Evolutionary conservation across 1,140 invertebrate genomes (phyloP), one percentile per base, ranked within the genome.

Genomic region (Medauroidea extradentata): DNA sequence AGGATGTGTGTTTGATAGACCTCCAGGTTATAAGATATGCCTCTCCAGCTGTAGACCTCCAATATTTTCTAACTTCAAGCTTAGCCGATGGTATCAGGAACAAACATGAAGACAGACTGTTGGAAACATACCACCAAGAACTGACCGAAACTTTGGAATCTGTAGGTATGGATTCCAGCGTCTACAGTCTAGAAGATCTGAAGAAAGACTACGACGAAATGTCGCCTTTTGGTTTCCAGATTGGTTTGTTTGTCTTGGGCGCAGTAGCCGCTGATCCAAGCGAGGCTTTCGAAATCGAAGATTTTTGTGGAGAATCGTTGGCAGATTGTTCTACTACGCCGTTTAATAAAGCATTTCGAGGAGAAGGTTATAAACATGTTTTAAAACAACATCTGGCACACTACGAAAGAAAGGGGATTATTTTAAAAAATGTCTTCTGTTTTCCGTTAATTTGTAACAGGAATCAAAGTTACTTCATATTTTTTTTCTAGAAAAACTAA

Each of bases 11-110:
- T 48, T 50, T 79, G 0, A 60, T 79, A 18, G 78, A 80, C 56
- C 74, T 78, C 21, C 66, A 68, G 53, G 11, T 68, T 5, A 25
- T 58, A 25, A 64, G 78, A 14, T 79, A 79, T 44, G 69, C 73
- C 5, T 84, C 78, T 18, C 71, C 80, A 8, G 55, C 77, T 0
- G 70, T 80, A 5, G 84, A 87, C 64, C 54, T 87, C 3, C 65
- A 80, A 0, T 85, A 85, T 52, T 79, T 84, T 46, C 57, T 86
- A 1, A 76, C 79, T n/a, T 79, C 78, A 0, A 84, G 82, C 56
- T 68, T 7, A 65, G 74, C 8, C 5, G 65, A 69, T 7, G 61
- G 71, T 0, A 67, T 80, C 0, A 60, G 77, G 1, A 71, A 76
- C 0, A 58, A 60, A n/a, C 46, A 75, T 9, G 67, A 66, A 18